Base-by-base conservation (phyloP, 2,888 invertebrate genomes). In the Dolichopus griseipennis region DNA sequence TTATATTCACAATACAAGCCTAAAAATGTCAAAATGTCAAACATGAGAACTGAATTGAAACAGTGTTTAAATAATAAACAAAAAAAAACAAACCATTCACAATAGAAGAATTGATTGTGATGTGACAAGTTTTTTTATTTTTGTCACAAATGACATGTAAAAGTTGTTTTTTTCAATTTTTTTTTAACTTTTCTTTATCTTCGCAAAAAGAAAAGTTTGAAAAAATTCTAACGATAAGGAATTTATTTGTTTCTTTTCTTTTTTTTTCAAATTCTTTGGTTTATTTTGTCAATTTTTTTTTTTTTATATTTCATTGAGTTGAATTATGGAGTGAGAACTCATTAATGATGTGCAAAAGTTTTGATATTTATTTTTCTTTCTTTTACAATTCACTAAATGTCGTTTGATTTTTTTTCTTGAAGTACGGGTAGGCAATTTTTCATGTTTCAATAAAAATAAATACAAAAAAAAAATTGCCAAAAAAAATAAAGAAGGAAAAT, bases 101-200 rank as follows among this genome's bases (percentile, higher is more conserved):
- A 52, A 52, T 52, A 52, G 52, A 52, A 52, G n/a, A 52, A 52
- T 52, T 52, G 52, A 52, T 52, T 52, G 52, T 52, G 52, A 52
- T 52, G 52, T 52, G 52, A 52, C 52, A 52, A 52, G 2, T 52
- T 52, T 52, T 52, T 52, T 52, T 9, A 18, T 52, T 52, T 6
- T 52, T 52, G 52, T n/a, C 52, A 52, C 15, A 52, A 52, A 52
- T 52, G 52, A 52, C 52, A 52, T 52, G 52, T 52, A 52, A 52
- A 52, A 37, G 27, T 27, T 27, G 27, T 15, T 41, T 41, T 41
- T 15, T 41, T 41, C 8, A n/a, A n/a, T n/a, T n/a, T n/a, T n/a
- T n/a, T 27, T 27, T 27, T 27, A 27, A 52, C 1, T 52, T 52
- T 52, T 52, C 15, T 52, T 52, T 52, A 52, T 52, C n/a, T 52